Conservation (phyloP, 2,888 invertebrate species). For the Idaea straminata region DNA sequence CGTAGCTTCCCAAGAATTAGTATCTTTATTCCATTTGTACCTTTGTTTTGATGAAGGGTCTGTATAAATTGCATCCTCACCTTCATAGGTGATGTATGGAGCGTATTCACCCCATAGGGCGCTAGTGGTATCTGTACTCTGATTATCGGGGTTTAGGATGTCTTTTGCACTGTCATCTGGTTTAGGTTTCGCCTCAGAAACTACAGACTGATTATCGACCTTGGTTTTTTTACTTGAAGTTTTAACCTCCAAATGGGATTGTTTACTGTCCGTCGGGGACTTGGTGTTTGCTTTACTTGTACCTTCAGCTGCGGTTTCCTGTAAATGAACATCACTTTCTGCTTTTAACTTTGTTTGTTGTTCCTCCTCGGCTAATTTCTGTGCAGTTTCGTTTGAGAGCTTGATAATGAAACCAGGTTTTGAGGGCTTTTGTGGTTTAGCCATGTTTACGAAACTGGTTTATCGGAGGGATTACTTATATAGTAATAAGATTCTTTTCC, state of each 20-base stretch:
- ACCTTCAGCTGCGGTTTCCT: conserved; percentile 10
- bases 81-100: conserved; percentile 85
- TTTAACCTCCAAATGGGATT: neutral
- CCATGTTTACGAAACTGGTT: conserved; percentile 38
- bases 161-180: conserved; percentile 7
- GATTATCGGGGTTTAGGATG: conserved; percentile 8
- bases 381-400: conserved; percentile 68
- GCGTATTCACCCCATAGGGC: conserved; percentile 68
- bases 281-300: conserved; percentile 6
- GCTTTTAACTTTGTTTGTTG: conserved; percentile 36
- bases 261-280: conserved; percentile 4
- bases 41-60: conserved; percentile 85
- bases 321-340: conserved; percentile 7
- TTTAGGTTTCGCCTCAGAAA: neutral
- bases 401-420: conserved; percentile 73
- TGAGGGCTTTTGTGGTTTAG: conserved; percentile 49
- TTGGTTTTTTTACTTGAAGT: neutral
- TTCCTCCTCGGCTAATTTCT: conserved; percentile 66
- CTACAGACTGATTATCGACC: neutral
- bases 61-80: conserved; percentile 85
- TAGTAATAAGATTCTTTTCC: neutral
- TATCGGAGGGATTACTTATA: neutral
- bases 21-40: conserved; percentile 82
- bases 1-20: conserved; percentile 74
- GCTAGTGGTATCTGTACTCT: conserved; percentile 14